These are phyloP conservation scores for Pseudomyrmex gracilis DNA, from an alignment of 1,140 invertebrate species.

Conservation along the genomic window DNA sequence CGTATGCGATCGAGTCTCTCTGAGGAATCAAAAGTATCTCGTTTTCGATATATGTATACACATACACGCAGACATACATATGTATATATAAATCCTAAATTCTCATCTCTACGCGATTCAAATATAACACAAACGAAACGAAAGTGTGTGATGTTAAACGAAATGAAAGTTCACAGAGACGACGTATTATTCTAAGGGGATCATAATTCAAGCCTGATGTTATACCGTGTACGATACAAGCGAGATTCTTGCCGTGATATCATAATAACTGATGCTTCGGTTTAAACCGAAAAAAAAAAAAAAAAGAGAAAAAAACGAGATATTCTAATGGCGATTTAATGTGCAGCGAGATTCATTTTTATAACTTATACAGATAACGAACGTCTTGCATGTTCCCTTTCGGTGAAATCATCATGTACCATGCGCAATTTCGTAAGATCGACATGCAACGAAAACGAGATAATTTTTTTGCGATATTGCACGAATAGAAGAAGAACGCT, in stretches of 20 bases:
- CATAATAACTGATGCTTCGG: background rate
- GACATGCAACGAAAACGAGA: constrained; percentile 27
- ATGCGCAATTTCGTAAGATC: constrained; percentile 6
- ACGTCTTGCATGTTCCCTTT: background rate
- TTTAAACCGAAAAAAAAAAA: background rate
- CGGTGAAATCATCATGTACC: background rate
- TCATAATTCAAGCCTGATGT: constrained; percentile 6
- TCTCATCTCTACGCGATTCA: background rate
- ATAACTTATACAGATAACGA: constrained; percentile 29
- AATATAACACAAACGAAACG: constrained; percentile 29
- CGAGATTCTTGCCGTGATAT: constrained; percentile 27
- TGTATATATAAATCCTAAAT: background rate
- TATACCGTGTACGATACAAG: background rate
- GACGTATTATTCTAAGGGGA: background rate
- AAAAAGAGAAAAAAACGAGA: background rate
- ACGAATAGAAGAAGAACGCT: constrained; percentile 33
- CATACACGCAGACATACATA: too few relatives aligned
- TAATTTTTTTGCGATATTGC: constrained; percentile 24
- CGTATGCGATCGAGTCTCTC: constrained; percentile 31
- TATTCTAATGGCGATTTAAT: background rate
- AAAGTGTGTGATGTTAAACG: background rate
- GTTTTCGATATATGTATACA: constrained; percentile 15
- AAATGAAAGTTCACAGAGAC: constrained; percentile 37
- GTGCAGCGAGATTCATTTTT: constrained; percentile 20
- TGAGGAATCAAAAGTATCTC: constrained; percentile 40